Evolutionary conservation across 2,113 vertebrate genomes (phyloP), one percentile per base, ranked within the genome.

Genomic region (Oryzias woworae): DNA sequence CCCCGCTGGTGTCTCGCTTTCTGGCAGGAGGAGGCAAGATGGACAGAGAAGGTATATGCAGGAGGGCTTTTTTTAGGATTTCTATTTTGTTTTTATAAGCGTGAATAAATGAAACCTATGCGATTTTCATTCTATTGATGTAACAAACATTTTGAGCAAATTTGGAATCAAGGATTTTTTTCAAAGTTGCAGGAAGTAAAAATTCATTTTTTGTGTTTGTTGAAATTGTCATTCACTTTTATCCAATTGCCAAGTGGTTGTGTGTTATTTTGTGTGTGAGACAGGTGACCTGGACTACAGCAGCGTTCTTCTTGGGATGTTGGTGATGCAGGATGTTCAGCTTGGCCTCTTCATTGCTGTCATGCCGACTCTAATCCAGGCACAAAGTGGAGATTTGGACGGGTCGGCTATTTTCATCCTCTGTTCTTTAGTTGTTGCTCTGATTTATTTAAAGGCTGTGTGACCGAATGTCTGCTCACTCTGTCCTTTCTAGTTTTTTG

Each of bases 241-340:
- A n/a, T 18, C 7, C 7, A 48, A 20, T 12, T 17, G 16, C 43
- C 12, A 8, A 44, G 44, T 17, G n/a, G 41, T 4, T 44, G 7
- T 24, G 43, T 62, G 43, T 56, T 45, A 43, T 14, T 77, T 36
- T 53, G n/a, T 45, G 16, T 64, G 31, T 65, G 65, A 15, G 8
- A 60, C 89, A 98, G 97, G 94, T 18, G 97, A 98, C 20, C 79
- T 94, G 44, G 97, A 99, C 73, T 95, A 98, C 84, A 95, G 97
- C 56, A 94, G 94, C 0, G 93, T 98, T 74, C 89, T 99, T 1
- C 93, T 99, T 5, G 96, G 96, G 42, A 96, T 97, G 94, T 83
- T 99, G 53, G 96, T 99, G 65, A 95, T 94, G 92, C 97, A 99
- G 77, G 97, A 99, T 47, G 96, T 99, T 69, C 96, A 99, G 88